A percentile compares a stretch with the other conserved stretches of the same genome.
Evolutionary conservation across 1,140 invertebrate species (phyloP).

Genomic region (Bilobella aurantiaca): DNA sequence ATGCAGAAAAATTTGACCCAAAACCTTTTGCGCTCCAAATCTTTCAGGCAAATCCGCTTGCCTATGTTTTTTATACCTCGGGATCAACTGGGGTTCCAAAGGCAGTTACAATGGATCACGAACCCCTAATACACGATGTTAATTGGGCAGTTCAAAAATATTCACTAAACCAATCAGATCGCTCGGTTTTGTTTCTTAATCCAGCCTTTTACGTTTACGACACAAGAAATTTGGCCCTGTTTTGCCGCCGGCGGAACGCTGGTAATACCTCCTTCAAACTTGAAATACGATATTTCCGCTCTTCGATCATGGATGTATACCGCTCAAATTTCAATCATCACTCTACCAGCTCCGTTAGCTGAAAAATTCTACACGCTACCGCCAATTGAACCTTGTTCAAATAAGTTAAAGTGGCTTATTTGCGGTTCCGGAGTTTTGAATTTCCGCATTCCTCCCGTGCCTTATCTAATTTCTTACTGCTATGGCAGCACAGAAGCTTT

Average conservation of each 20-base stretch:
- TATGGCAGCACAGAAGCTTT: neutral
- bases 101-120: neutral
- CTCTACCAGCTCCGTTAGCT: neutral
- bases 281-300: neutral
- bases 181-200: neutral
- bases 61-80: neutral
- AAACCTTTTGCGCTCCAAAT: too few relatives aligned
- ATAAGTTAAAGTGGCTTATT: neutral
- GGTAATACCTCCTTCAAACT: neutral
- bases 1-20: too few relatives aligned
- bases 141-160: neutral
- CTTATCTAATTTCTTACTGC: neutral
- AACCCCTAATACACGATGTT: neutral
- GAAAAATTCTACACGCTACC: neutral
- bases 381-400: neutral
- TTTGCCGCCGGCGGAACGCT: neutral
- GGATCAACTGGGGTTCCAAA: conserved; percentile 2
- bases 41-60: too few relatives aligned
- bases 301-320: neutral
- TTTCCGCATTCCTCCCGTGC: neutral
- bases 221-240: conserved; percentile 3
- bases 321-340: neutral
- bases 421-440: neutral
- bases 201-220: neutral
- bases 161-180: neutral